phyloP scores from a whole-genome alignment of 2,797 vertebrate genomes.

The Triplophysa bombifrons region DNA sequence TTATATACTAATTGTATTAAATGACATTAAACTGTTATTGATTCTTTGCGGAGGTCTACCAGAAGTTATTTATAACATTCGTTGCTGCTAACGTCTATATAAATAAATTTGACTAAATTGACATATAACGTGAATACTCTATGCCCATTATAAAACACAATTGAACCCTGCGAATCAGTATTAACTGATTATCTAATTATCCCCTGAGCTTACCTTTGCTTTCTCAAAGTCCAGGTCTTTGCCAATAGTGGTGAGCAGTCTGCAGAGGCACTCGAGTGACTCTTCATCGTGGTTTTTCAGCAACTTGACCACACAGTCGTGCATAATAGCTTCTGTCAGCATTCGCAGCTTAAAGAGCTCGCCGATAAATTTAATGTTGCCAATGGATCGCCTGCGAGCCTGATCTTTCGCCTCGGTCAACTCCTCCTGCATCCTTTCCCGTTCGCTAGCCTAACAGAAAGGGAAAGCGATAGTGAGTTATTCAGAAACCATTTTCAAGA shows the following conservation, averaged over 20 bases:
- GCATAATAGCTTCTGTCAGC: slow-evolving; percentile 90
- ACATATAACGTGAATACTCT: not conserved
- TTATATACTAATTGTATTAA: too few species aligned
- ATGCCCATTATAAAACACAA: not conserved
- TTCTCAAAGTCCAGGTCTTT: slow-evolving; percentile 90
- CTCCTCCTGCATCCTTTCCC: slow-evolving; percentile 81
- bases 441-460: slow-evolving; percentile 75
- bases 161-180: not conserved
- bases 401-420: slow-evolving; percentile 88
- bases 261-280: slow-evolving; percentile 86
- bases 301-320: slow-evolving; percentile 88
- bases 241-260: slow-evolving; percentile 86
- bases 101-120: too few species aligned
- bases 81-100: too few species aligned
- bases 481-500: not conserved
- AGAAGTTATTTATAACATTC: too few species aligned
- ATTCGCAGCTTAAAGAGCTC: slow-evolving; percentile 89
- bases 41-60: too few species aligned
- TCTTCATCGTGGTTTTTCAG: slow-evolving; percentile 88
- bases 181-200: not conserved
- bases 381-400: slow-evolving; percentile 85
- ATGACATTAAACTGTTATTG: too few species aligned
- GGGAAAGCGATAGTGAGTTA: not conserved
- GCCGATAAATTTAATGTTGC: slow-evolving; percentile 88
- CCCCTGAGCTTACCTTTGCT: slow-evolving; percentile 77